Base-by-base conservation (phyloP, 2,797 vertebrate species). In the Huso huso region DNA sequence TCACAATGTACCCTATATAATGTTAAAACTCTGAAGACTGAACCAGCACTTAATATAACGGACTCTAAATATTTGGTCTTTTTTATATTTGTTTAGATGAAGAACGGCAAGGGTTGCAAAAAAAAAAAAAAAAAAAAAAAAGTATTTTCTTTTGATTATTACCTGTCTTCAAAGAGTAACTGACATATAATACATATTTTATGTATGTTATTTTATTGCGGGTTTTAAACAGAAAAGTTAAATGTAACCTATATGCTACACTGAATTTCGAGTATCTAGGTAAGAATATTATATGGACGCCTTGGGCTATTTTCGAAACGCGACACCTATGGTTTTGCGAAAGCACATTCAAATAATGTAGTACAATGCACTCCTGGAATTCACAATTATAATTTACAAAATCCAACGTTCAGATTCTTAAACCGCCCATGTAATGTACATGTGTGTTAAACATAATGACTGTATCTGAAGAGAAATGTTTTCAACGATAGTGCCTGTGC, bases 221-320 rank as follows among this genome's bases (percentile, higher is more conserved):
- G 66, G 71, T 69, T 61, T 59, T 49, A 51, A 64, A 70, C 64
- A 70, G 74, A 72, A 75, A 73, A 77, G 74, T 37, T 71, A 77
- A 70, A 72, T 74, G 77, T 37, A 37, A 37, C 37, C 76, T 63
- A 76, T 83, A 83, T 86, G 87, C 88, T 85, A 86, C 76, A 77
- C 60, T 74, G 58, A 1, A 37, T 80, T 55, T 6, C 6, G 53
- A 82, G 79, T 83, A 37, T 84, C 85, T 80, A 82, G 78, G 53
- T 72, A 77, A 73, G 75, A 37, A 37, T 37, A 37, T 5, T 37
- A 87, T 84, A 86, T 79, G 82, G 77, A 77, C 77, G 80, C 85
- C 83, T 74, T 75, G 74, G 81, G 83, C 53, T 10, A 55, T 55
- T 55, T 55, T n/a, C 53, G 86, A 87, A 88, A 89, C 81, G 72